Evolutionary conservation across 30 jellyfish, hydroid and myxozoan genomes (phyloP), one percentile per base, ranked within the genome.

Genomic region (Thelohanellus kitauei): DNA sequence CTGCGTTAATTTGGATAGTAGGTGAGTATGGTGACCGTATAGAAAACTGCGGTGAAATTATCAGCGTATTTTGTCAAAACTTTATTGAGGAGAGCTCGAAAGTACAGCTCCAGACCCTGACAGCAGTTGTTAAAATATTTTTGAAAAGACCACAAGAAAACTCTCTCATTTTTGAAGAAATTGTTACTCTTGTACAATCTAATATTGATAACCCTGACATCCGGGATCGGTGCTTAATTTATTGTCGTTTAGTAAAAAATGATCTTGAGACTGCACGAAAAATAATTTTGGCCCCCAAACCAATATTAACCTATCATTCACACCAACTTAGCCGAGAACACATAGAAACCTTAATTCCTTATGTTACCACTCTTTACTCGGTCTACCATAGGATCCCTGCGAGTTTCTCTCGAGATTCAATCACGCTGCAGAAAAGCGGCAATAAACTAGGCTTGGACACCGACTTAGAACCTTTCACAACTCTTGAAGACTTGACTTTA

Each of bases 241-340:
- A 75, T 34, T 75, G 95, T 87, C 43, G 95, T 32, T 54, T 75
- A 52, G 38, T 75, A 10, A 62, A 88, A 17, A 75, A 88, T n/a
- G 95, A 75, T 53, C 88, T 88, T 10, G 88, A 86, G 1, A 88
- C 95, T 4, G 95, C 95, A 0, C 63, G 66, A 87, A 88, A 64
- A 40, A 87, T 75, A 51, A 85, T 75, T 13, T 38, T 75, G 51
- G 95, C 95, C 1, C 88, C 63, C 29, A 61, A 62, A 18, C 95
- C 95, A 11, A 31, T 75, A 53, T 62, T 75, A 2, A 62, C 95
- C 1, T 88, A 75, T 57, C 88, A 75, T 43, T 62, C 95, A 10
- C n/a, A n/a, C n/a, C n/a, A n/a, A n/a, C n/a, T n/a, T n/a, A n/a
- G n/a, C n/a, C n/a, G n/a, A n/a, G n/a, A n/a, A n/a, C n/a, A n/a